Evolutionary conservation across 2,888 invertebrate species (phyloP), one percentile per base, ranked within the genome.

Genomic region (Aphidoletes aphidimyza): DNA sequence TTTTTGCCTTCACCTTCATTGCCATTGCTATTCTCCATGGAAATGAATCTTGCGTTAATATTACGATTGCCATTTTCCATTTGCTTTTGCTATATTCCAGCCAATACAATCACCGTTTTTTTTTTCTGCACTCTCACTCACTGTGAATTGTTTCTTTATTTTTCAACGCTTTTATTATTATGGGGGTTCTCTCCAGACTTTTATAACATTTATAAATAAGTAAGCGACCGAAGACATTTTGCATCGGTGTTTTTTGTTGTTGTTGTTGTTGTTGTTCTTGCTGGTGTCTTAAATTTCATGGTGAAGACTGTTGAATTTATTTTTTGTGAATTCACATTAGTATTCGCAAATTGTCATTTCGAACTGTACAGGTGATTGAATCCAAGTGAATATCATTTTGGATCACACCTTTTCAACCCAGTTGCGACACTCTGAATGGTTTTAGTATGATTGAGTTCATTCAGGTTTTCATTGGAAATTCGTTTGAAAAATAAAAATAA

Each of bases 101-200:
- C 54, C 1, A 54, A 47, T n/a, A 54, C 54, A 54, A 54, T 54
- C 22, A 54, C 54, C 22, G n/a, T n/a, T n/a, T n/a, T 9, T 9
- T 42, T 42, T 42, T 42, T 14, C 42, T 6, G 42, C 14, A 42
- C 42, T 42, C 6, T 42, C 42, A n/a, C n/a, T 54, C 22, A 22
- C 54, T 22, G n/a, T 19, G 17, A 54, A 22, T 9, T 54, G 69
- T 69, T n/a, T 69, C 69, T 69, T 69, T 69, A 69, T 69, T 69
- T 69, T 69, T 69, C 69, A 69, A 69, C 69, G 69, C 69, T 69
- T 69, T 69, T 69, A 69, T 69, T 69, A 69, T 69, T 34, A 69
- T 69, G 69, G 34, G 22, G 30, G 11, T 30, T 30, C 17, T 30
- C 54, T 54, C 26, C 1, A 22, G 54, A n/a, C 30, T 30, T 69